Conservation (phyloP, 1,140 invertebrate genomes). For the Papilio machaon region DNA sequence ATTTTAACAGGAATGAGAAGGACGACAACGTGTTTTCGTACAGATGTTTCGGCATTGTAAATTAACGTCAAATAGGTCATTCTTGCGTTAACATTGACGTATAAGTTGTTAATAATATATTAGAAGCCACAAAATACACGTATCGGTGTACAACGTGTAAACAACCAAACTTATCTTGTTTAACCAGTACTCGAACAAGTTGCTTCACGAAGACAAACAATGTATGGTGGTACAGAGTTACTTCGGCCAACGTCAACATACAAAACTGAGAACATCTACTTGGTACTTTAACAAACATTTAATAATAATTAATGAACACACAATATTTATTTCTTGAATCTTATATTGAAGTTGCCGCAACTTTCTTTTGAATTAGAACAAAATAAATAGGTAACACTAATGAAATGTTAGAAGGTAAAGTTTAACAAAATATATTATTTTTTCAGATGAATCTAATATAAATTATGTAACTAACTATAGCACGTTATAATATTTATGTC, state of each 20-base stretch:
- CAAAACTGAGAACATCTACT: neutral
- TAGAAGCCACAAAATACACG: neutral
- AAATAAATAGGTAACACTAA: neutral
- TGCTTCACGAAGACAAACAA: conserved; percentile 17
- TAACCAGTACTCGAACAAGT: conserved; percentile 22
- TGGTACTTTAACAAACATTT: neutral
- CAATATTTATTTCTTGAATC: neutral
- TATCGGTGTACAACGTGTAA: conserved; percentile 1
- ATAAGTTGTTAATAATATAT: neutral
- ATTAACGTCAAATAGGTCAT: neutral
- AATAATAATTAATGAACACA: conserved; percentile 6
- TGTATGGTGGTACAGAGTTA: neutral
- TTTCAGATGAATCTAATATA: too few relatives aligned
- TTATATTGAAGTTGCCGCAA: neutral
- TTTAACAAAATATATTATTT: too few relatives aligned
- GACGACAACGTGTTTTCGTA: neutral
- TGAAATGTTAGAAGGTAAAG: too few relatives aligned
- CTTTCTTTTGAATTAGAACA: neutral
- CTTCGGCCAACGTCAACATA: conserved; percentile 14
- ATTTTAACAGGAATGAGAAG: neutral
- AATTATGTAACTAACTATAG: too few relatives aligned
- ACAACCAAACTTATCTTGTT: conserved; percentile 23
- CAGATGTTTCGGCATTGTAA: neutral
- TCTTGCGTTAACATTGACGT: neutral
- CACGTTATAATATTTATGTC: too few relatives aligned